Percentiles rank a stretch among this genome's conserved stretches.
Conservation (phyloP, 2,888 invertebrate species). For the Drosophila bunnanda region DNA sequence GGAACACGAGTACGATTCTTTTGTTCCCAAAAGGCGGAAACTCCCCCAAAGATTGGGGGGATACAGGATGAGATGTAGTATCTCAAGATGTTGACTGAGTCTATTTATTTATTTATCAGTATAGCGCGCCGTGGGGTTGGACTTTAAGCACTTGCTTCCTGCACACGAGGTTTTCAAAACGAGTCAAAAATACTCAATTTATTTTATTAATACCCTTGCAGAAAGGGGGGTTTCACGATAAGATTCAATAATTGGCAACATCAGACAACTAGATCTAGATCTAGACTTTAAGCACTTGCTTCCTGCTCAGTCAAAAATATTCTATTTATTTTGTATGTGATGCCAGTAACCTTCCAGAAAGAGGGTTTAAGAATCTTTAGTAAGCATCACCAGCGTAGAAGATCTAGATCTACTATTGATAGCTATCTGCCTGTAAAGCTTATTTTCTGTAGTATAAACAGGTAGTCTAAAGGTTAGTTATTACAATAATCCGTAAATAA, state of each 20-base stretch:
- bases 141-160: slow-evolving; percentile 67
- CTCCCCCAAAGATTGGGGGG: background rate
- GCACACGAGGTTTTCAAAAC: slow-evolving; percentile 60
- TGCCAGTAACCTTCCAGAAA: no score
- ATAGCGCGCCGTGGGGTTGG: background rate
- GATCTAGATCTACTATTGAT: no score
- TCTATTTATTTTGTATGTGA: no score
- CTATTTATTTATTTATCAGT: slow-evolving; percentile 36
- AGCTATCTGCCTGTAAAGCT: no score
- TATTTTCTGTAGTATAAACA: no score
- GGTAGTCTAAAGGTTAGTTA: no score
- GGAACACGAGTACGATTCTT: background rate
- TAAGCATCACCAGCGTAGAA: no score
- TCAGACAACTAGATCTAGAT: background rate
- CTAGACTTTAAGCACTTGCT: no score
- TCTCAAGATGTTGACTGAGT: slow-evolving; percentile 3
- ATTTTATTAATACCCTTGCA: background rate
- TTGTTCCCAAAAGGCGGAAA: slow-evolving; percentile 22
- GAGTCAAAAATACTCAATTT: slow-evolving; percentile 1
- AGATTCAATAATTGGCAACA: background rate
- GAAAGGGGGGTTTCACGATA: no score
- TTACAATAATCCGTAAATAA: no score
- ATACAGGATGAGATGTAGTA: slow-evolving; percentile 6
- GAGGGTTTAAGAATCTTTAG: no score
- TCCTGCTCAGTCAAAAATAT: no score